Evolutionary conservation across 2,888 invertebrate species (phyloP).

Genomic region (Timema podura): DNA sequence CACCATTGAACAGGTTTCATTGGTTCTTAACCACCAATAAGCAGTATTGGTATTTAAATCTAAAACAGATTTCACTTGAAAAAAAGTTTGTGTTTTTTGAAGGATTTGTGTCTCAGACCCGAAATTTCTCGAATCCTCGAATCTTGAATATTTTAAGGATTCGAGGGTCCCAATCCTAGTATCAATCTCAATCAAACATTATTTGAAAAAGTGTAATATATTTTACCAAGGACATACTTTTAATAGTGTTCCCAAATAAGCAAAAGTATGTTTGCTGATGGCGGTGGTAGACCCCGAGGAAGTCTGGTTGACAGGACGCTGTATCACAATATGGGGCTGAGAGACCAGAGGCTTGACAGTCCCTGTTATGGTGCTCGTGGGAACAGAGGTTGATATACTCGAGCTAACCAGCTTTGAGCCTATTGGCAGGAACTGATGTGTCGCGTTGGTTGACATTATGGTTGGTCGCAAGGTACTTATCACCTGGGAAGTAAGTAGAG

Average conservation of each 20-base stretch:
- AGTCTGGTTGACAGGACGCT: constrained; percentile 18
- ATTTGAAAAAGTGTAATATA: too few species aligned
- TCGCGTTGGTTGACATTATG: background rate
- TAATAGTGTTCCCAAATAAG: constrained; percentile 55
- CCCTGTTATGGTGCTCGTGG: constrained; percentile 16
- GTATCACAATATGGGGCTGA: constrained; percentile 26
- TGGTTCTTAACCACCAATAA: too few species aligned
- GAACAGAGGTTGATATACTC: constrained; percentile 10
- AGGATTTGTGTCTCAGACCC: too few species aligned
- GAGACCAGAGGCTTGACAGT: background rate
- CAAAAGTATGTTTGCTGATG: constrained; percentile 47
- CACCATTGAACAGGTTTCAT: too few species aligned
- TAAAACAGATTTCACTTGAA: too few species aligned
- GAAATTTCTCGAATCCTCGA: too few species aligned
- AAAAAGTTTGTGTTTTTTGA: too few species aligned
- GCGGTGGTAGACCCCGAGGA: constrained; percentile 27
- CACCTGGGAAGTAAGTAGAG: too few species aligned
- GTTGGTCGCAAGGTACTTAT: background rate
- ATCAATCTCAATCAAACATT: too few species aligned
- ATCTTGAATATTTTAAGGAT: too few species aligned
- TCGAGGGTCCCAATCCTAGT: too few species aligned
- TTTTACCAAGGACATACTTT: constrained; percentile 41
- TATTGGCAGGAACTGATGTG: constrained; percentile 29
- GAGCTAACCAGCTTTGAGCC: constrained; percentile 24
- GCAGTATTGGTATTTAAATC: too few species aligned